These are phyloP conservation scores for Acrossocheilus wenchowensis DNA, from an alignment of 2,797 vertebrate genomes.

Conservation along the genomic window DNA sequence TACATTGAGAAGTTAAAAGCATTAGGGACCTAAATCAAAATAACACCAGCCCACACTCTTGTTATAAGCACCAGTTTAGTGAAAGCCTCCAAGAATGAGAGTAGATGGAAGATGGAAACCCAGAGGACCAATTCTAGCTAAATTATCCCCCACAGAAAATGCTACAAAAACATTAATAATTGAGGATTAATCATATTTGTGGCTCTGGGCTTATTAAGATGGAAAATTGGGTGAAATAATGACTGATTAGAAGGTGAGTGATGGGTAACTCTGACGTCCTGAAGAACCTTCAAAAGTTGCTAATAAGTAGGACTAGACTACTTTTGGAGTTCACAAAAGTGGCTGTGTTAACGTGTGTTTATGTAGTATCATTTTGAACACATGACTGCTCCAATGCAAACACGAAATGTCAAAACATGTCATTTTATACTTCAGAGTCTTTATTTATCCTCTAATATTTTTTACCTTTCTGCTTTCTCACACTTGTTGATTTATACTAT, in stretches of 20 bases:
- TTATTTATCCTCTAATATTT: neutral
- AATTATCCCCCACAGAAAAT: constrained; percentile 28
- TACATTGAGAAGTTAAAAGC: constrained; percentile 54
- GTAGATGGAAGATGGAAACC: constrained; percentile 19
- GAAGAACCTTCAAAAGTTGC: neutral
- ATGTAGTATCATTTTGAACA: neutral
- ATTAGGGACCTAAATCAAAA: constrained; percentile 54
- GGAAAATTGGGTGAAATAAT: neutral
- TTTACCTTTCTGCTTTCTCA: neutral
- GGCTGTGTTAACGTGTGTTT: neutral
- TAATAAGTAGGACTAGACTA: neutral
- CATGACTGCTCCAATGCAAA: neutral
- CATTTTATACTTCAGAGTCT: neutral
- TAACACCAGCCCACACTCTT: constrained; percentile 46
- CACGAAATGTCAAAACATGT: neutral
- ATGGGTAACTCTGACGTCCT: constrained; percentile 15
- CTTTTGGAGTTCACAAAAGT: neutral
- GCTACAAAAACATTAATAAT: constrained; percentile 23
- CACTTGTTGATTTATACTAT: neutral
- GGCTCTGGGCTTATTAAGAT: constrained; percentile 17
- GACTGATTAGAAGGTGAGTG: constrained; percentile 13
- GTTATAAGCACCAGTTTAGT: constrained; percentile 37
- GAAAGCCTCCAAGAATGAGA: constrained; percentile 24
- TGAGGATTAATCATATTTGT: constrained; percentile 37
- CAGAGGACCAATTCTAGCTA: constrained; percentile 20